phyloP scores from a whole-genome alignment of 2,797 vertebrate genomes.

The Limnodromus scolopaceus region DNA sequence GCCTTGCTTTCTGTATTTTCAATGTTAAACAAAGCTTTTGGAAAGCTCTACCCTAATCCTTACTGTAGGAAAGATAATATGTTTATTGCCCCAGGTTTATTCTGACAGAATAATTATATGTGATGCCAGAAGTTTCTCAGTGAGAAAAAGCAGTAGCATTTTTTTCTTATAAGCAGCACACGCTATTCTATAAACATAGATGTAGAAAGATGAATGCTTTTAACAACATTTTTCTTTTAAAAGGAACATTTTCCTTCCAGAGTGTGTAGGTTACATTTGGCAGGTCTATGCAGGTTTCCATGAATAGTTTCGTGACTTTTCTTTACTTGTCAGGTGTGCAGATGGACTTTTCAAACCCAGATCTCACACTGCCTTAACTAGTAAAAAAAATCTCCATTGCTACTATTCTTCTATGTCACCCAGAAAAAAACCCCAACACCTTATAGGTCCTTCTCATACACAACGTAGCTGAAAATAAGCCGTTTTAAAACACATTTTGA shows the following conservation, averaged over 20 bases:
- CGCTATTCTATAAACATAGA: background rate
- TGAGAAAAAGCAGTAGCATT: background rate
- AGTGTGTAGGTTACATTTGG: background rate
- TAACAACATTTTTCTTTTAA: background rate
- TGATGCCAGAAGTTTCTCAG: background rate
- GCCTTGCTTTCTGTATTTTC: background rate
- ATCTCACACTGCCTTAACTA: background rate
- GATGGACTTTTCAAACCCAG: background rate
- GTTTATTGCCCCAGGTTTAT: background rate
- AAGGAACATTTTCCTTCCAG: background rate
- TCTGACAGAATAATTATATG: background rate
- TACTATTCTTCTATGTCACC: background rate
- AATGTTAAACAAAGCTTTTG: background rate
- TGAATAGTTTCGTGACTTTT: background rate
- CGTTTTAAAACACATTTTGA: background rate
- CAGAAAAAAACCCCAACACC: background rate
- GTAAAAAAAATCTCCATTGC: background rate
- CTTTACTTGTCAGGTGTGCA: background rate
- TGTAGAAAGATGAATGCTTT: background rate
- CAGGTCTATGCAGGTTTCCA: background rate
- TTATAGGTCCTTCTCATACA: background rate
- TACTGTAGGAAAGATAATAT: background rate
- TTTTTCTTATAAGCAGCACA: background rate
- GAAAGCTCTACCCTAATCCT: background rate
- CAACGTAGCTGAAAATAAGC: background rate